Evolutionary conservation across 1,140 invertebrate species (phyloP).

Genomic region (Mamestra configurata): DNA sequence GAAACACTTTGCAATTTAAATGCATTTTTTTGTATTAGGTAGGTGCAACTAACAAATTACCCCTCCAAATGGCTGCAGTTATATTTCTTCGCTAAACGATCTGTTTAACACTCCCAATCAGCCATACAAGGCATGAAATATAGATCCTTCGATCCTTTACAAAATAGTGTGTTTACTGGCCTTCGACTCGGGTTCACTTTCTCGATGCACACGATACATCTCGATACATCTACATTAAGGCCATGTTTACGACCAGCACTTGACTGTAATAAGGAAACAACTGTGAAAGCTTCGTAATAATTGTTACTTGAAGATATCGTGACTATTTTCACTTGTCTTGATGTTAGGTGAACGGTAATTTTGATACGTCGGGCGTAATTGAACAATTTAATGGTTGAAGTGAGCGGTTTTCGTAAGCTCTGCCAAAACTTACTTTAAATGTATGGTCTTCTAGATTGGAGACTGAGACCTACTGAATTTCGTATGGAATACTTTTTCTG

Average conservation of each 20-base stretch:
- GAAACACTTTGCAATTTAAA: too few relatives aligned
- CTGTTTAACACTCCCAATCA: too few relatives aligned
- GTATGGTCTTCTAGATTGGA: too few relatives aligned
- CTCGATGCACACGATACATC: background rate
- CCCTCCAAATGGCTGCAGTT: too few relatives aligned
- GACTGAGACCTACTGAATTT: too few relatives aligned
- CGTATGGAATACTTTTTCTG: too few relatives aligned
- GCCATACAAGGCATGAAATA: too few relatives aligned
- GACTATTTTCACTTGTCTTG: slow-evolving; percentile 12
- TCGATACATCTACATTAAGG: slow-evolving; percentile 2
- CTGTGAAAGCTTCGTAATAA: slow-evolving; percentile 13
- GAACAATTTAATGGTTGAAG: background rate
- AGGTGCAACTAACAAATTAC: too few relatives aligned
- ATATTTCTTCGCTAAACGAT: too few relatives aligned
- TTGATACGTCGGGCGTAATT: background rate
- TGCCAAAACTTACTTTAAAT: background rate
- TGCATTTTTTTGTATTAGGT: too few relatives aligned
- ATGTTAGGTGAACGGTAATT: background rate
- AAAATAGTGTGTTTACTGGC: background rate
- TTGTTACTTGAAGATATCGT: slow-evolving; percentile 24
- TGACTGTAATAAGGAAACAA: slow-evolving; percentile 1
- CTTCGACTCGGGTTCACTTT: slow-evolving; percentile 4
- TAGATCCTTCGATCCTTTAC: background rate
- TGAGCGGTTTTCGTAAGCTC: background rate
- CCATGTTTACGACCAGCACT: slow-evolving; percentile 1